Conservation (phyloP, 2,888 invertebrate genomes). For the Parnassius orleans region DNA sequence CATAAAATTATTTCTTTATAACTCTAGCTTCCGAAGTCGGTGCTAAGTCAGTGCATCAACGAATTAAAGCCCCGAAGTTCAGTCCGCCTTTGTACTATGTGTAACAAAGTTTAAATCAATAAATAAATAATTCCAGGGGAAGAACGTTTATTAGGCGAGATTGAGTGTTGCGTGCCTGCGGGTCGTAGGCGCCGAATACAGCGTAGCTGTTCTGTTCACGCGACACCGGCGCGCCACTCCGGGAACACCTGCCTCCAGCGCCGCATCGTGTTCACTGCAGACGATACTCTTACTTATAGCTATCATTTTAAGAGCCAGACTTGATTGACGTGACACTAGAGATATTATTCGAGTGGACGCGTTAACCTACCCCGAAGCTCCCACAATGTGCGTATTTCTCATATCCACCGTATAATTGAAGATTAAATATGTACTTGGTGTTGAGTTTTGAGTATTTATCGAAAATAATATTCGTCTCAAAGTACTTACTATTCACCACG, state of each 20-base stretch:
- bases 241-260: slow-evolving; percentile 22
- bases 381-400: slow-evolving; percentile 70
- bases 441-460: slow-evolving; percentile 26
- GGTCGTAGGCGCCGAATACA: slow-evolving; percentile 48
- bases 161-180: slow-evolving; percentile 82
- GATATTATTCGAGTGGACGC: slow-evolving; percentile 44
- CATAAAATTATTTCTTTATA: too few relatives aligned
- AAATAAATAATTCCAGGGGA: slow-evolving; percentile 81
- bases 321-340: slow-evolving; percentile 18
- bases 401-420: slow-evolving; percentile 35
- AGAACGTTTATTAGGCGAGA: slow-evolving; percentile 93
- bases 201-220: slow-evolving; percentile 19
- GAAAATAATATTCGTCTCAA: slow-evolving; percentile 50
- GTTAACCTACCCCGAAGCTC: slow-evolving; percentile 39
- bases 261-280: slow-evolving; percentile 23
- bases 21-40: too few relatives aligned
- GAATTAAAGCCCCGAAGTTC: too few relatives aligned
- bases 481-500: slow-evolving; percentile 54
- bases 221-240: slow-evolving; percentile 19
- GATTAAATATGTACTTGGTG: slow-evolving; percentile 18
- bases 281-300: slow-evolving; percentile 21
- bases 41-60: too few relatives aligned
- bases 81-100: too few relatives aligned
- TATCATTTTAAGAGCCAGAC: slow-evolving; percentile 20
- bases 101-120: too few relatives aligned